Evolutionary conservation across 2,888 invertebrate species (phyloP), one percentile per base, ranked within the genome.

Genomic region (Adela reaumurella): DNA sequence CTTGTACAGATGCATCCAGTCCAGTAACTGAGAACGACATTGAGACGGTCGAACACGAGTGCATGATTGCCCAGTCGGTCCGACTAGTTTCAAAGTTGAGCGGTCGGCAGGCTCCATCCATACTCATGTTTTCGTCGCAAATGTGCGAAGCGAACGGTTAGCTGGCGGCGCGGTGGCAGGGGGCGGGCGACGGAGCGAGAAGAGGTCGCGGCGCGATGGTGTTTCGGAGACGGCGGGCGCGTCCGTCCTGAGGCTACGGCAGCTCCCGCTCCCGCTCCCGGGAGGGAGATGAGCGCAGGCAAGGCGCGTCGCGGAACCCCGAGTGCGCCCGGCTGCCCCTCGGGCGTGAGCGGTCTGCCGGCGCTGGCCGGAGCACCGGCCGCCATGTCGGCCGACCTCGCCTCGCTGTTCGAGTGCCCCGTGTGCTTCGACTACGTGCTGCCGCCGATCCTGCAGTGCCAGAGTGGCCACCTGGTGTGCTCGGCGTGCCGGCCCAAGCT

Each of bases 401-500:
- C 94, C 55, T 92, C 93, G 54, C 81, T 95, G 47, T 95, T 95
- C 68, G 95, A 95, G 71, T 95, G 95, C 71, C 95, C 95, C 35
- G 99, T 99, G 56, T 99, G 99, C 77, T 97, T 99, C 73, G 99
- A 99, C 78, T 98, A 97, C 83, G 98, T 98, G 55, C 82, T 99
- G 65, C 99, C 99, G 55, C 99, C 99, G 41, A 99, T 99, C 62
- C 83, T 97, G 69, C 98, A 98, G 74, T 99, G 99, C 72, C 96
- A 96, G 70, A 96, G 95, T 70, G 99, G 99, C 53, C 99, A 99
- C 79, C 85, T 99, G 63, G 97, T 99, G 52, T 99, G 99, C 81
- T 94, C 96, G 54, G 92, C 90, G 66, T 99, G 99, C 78, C 86
- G 98, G 54, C 96, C 97, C 50, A 99, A 98, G 74, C 84, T 99